Evolutionary conservation across 2,113 vertebrate species (phyloP), one percentile per base, ranked within the genome.

Genomic region (Regulus satrapa): DNA sequence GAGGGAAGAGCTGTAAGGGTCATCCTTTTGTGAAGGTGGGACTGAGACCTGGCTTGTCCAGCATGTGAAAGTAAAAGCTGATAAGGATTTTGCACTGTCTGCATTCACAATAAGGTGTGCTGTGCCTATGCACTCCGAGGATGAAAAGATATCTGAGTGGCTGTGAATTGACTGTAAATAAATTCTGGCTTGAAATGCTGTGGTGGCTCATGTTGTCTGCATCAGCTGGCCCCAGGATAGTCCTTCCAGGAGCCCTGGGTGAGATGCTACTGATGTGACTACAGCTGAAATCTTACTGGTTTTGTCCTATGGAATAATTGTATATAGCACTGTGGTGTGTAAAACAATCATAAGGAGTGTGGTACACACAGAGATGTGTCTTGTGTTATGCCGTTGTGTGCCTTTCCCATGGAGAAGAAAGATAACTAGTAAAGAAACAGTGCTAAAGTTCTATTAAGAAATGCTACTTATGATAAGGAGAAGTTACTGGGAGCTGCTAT

Each of bases 31-130:
- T 76, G 71, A 76, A 43, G 45, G 46, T 17, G 14, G 38, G 24
- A 31, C 40, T 51, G 29, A 59, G 43, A 20, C 51, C n/a, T 48
- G 34, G 21, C 58, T 72, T 67, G 36, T 51, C 20, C 36, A 40
- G 10, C 19, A 7, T 38, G 43, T 16, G 48, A 85, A 76, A 38
- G 36, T 83, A 43, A 76, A 64, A 75, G 28, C 52, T 72, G 18
- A 4, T 76, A 29, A 59, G 8, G 7, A 18, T 81, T 87, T 84
- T 56, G 67, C 40, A n/a, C 52, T 1, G 0, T 0, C 0, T 68
- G 9, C 1, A 2, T 74, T 77, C 46, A 62, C 55, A 86, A 1
- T 51, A 68, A 74, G 20, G 26, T 72, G 20, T 71, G 28, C 19
- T 72, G 20, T 71, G 28, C 19, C 2, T 64, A 23, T 64, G 36